Evolutionary conservation across 2,888 invertebrate species (phyloP).

Genomic region (Hydraecia micacea): DNA sequence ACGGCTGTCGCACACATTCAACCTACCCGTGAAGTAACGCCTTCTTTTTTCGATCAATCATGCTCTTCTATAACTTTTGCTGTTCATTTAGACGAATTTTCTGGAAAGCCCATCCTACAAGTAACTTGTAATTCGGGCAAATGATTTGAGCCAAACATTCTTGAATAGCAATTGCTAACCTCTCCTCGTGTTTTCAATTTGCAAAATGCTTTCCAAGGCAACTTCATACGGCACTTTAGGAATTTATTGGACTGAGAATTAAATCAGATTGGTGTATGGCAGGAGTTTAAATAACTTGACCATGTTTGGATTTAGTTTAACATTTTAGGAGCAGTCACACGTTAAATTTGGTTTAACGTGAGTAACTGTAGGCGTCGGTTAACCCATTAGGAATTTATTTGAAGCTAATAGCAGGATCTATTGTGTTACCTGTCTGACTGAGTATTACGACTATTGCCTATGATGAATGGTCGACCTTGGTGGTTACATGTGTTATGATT

Average conservation of each 20-base stretch:
- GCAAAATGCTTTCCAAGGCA: slow-evolving; percentile 32
- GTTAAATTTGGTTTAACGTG: slow-evolving; percentile 2
- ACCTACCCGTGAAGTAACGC: background rate
- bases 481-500: slow-evolving; percentile 33
- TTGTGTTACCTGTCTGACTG: background rate
- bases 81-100: background rate
- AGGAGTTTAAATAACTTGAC: slow-evolving; percentile 14
- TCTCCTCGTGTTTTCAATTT: slow-evolving; percentile 42
- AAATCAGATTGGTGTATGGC: slow-evolving; percentile 29
- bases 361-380: background rate
- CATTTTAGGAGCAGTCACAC: slow-evolving; percentile 10
- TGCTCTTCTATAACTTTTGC: slow-evolving; percentile 1
- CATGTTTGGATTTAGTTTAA: slow-evolving; percentile 17
- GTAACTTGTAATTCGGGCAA: background rate
- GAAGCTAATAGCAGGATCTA: slow-evolving; percentile 4
- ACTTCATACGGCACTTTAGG: slow-evolving; percentile 24
- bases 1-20: slow-evolving; percentile 1
- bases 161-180: slow-evolving; percentile 22
- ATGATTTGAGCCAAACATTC: slow-evolving; percentile 13
- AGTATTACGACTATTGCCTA: slow-evolving; percentile 7
- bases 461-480: slow-evolving; percentile 37
- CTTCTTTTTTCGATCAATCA: slow-evolving; percentile 4
- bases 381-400: slow-evolving; percentile 5
- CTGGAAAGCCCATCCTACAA: background rate
- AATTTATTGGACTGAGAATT: slow-evolving; percentile 38